phyloP scores from a whole-genome alignment of 2,113 vertebrate genomes.

The Thalassoma bifasciatum region DNA sequence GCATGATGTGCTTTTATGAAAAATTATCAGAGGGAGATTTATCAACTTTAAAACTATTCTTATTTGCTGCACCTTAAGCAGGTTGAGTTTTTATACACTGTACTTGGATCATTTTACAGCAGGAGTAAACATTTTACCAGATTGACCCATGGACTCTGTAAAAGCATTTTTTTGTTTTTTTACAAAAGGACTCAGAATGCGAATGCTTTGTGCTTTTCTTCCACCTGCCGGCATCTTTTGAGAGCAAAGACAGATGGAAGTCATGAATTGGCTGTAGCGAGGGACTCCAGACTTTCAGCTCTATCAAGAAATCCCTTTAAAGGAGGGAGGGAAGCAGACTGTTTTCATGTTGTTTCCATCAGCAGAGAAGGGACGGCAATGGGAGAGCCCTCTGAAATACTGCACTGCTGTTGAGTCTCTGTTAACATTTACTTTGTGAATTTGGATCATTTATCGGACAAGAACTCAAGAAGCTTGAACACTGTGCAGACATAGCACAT shows the following conservation, averaged over 20 bases:
- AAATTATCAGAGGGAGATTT: neutral
- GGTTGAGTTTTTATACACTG: constrained; percentile 15
- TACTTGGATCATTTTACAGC: constrained; percentile 22
- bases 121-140: constrained; percentile 24
- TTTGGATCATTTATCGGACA: neutral
- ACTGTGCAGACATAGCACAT: neutral
- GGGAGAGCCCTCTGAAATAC: constrained; percentile 20
- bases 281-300: constrained; percentile 64
- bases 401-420: constrained; percentile 6
- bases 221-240: constrained; percentile 72
- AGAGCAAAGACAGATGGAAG: constrained; percentile 76
- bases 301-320: constrained; percentile 72
- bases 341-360: constrained; percentile 66
- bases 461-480: neutral
- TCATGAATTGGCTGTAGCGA: constrained; percentile 74
- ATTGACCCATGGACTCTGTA: constrained; percentile 39
- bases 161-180: constrained; percentile 6
- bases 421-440: constrained; percentile 25
- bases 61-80: neutral
- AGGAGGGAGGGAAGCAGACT: constrained; percentile 42
- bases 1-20: neutral
- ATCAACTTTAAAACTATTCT: neutral
- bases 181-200: constrained; percentile 53
- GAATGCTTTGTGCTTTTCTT: constrained; percentile 62
- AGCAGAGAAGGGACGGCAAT: constrained; percentile 35